phyloP scores from a whole-genome alignment of 2,888 invertebrate genomes.

The Tridacna crocea region DNA sequence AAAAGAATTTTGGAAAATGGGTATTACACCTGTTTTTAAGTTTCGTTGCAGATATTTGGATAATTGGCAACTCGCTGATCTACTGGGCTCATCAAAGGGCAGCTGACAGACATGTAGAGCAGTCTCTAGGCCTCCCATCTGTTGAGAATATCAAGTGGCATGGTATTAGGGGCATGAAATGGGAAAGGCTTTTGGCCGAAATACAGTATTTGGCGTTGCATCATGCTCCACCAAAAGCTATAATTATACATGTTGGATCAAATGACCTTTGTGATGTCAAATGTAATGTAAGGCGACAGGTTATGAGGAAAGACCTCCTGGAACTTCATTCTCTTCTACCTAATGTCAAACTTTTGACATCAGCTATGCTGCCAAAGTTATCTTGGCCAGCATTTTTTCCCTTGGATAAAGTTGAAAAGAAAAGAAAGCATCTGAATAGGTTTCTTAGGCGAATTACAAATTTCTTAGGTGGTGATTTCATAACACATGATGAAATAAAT shows the following conservation, averaged over 20 bases:
- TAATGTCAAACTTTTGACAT: background rate
- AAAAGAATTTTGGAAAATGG: background rate
- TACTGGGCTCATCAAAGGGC: background rate
- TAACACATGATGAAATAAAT: background rate
- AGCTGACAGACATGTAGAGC: background rate
- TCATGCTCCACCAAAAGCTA: background rate
- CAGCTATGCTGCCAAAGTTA: background rate
- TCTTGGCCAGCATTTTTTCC: no score
- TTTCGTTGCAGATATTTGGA: conserved; percentile 9
- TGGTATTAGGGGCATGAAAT: background rate
- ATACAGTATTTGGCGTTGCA: background rate
- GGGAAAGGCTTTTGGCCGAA: background rate
- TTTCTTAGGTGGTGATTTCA: background rate
- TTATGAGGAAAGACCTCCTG: background rate
- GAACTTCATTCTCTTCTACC: background rate
- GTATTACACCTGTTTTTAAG: background rate
- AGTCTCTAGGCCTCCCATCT: background rate
- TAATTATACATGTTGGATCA: conserved; percentile 2
- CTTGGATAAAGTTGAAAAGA: background rate
- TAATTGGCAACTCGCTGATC: conserved; percentile 6
- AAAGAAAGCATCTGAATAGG: background rate
- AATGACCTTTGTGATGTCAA: conserved; percentile 1
- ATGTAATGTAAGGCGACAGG: background rate
- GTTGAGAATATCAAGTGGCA: background rate
- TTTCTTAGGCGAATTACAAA: background rate